phyloP scores from a whole-genome alignment of 2,888 invertebrate species.

The Onthophagus sagittarius region DNA sequence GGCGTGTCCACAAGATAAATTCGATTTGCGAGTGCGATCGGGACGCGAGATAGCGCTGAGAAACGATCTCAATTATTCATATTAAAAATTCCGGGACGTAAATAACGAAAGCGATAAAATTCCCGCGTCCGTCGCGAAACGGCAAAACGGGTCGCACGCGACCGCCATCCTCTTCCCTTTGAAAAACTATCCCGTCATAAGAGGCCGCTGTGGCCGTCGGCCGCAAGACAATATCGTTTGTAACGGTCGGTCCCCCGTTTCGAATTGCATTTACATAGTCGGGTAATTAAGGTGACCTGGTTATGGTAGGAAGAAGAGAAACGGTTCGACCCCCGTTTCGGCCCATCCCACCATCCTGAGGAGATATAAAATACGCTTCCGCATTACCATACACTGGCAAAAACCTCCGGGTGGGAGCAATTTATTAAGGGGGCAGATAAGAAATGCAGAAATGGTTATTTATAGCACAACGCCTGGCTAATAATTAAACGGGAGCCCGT shows the following conservation, averaged over 20 bases:
- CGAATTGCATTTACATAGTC: slow-evolving; percentile 10
- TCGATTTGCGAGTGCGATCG: background rate
- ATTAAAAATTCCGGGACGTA: slow-evolving; percentile 5
- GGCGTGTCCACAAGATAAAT: background rate
- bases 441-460: slow-evolving; percentile 14
- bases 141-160: slow-evolving; percentile 7
- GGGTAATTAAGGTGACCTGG: slow-evolving; percentile 8
- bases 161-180: background rate
- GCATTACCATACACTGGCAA: slow-evolving; percentile 11
- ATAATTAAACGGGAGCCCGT: slow-evolving; percentile 8
- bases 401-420: background rate
- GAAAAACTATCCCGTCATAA: slow-evolving; percentile 12
- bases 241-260: slow-evolving; percentile 4
- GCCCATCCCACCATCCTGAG: background rate
- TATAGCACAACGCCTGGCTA: slow-evolving; percentile 1
- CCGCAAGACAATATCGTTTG: slow-evolving; percentile 10
- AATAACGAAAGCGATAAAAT: slow-evolving; percentile 8
- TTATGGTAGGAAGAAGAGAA: slow-evolving; percentile 12
- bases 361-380: slow-evolving; percentile 5
- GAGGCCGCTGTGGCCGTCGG: background rate
- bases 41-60: background rate
- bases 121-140: slow-evolving; percentile 8
- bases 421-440: slow-evolving; percentile 7
- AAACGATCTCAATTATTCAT: slow-evolving; percentile 7
- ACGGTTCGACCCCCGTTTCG: background rate